phyloP scores from a whole-genome alignment of 1,140 invertebrate genomes.

The Micrasema longulum region DNA sequence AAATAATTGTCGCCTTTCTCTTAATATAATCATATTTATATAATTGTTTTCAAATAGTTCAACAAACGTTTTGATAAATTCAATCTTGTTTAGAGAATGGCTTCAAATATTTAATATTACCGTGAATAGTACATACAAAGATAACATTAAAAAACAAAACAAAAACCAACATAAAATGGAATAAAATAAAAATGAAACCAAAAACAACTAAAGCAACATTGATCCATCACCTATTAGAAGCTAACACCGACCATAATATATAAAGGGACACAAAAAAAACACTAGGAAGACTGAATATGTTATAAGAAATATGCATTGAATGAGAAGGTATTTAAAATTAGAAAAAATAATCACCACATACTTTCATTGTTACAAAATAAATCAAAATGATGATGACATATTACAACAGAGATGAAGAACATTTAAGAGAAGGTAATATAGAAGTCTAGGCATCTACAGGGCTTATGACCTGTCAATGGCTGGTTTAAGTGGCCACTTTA shows the following conservation, averaged over 20 bases:
- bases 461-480: no score
- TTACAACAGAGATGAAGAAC: no score
- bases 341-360: no score
- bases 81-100: slow-evolving; percentile 49
- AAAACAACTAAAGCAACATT: slow-evolving; percentile 51
- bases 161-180: slow-evolving; percentile 19
- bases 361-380: no score
- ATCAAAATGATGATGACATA: no score
- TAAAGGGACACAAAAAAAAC: slow-evolving; percentile 41
- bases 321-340: background rate
- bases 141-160: slow-evolving; percentile 31
- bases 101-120: slow-evolving; percentile 40
- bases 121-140: slow-evolving; percentile 12
- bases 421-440: no score
- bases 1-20: slow-evolving; percentile 52
- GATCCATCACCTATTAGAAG: slow-evolving; percentile 50
- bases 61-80: no score
- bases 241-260: slow-evolving; percentile 52
- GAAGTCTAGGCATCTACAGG: no score
- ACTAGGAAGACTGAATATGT: slow-evolving; percentile 44
- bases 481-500: no score
- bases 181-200: slow-evolving; percentile 42
- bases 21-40: no score
- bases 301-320: slow-evolving; percentile 27
- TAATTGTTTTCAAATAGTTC: no score